Conservation (phyloP, 2,113 vertebrate species). For the Sylvietta virens region DNA sequence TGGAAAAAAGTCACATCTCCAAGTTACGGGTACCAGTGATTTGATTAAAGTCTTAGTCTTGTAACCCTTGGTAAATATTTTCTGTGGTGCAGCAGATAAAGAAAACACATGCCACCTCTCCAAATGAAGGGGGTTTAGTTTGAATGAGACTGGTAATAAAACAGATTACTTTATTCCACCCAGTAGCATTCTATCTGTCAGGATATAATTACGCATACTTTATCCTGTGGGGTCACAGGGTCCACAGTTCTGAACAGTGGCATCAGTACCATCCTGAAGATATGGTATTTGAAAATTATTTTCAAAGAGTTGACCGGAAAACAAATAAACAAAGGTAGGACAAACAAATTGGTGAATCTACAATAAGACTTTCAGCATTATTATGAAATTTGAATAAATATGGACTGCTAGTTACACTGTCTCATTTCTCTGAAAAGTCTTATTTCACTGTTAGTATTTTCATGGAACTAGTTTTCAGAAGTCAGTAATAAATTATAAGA, state of each 20-base stretch:
- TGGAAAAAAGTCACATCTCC: neutral
- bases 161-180: neutral
- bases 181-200: neutral
- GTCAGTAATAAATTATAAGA: neutral
- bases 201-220: neutral
- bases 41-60: neutral
- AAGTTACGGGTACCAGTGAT: neutral
- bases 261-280: neutral
- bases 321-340: neutral
- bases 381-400: neutral
- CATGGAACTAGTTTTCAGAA: neutral
- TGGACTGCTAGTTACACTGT: neutral
- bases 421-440: neutral
- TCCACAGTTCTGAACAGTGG: neutral
- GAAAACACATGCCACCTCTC: neutral
- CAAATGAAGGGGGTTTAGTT: neutral
- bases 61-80: neutral
- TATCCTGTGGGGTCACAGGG: neutral
- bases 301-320: neutral
- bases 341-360: neutral
- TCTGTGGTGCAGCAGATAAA: neutral
- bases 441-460: neutral
- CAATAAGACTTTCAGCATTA: neutral
- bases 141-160: neutral
- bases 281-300: neutral